Evolutionary conservation across 2,113 vertebrate species (phyloP).

Genomic region (Boulengeromyrus knoepffleri): DNA sequence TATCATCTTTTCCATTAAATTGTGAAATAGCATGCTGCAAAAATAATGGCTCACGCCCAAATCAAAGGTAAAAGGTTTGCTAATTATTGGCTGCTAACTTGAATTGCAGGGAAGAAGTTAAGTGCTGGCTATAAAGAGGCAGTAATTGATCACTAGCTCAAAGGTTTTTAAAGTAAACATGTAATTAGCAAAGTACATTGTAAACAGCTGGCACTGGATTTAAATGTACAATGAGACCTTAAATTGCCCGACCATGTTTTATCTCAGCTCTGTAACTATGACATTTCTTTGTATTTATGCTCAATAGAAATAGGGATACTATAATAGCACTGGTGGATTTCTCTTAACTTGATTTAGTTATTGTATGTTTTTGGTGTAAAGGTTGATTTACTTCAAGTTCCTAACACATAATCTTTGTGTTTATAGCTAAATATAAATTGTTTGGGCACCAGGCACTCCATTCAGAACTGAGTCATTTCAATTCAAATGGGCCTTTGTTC

Average conservation of each 20-base stretch:
- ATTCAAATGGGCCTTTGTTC: background rate
- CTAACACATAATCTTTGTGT: background rate
- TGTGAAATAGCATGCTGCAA: background rate
- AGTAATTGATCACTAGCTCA: constrained; percentile 31
- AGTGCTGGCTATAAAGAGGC: constrained; percentile 22
- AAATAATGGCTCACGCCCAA: background rate
- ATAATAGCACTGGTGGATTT: background rate
- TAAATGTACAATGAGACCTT: background rate
- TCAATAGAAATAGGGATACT: background rate
- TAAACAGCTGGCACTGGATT: constrained; percentile 25
- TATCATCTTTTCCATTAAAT: background rate
- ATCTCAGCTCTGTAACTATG: constrained; percentile 1
- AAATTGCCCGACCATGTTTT: background rate
- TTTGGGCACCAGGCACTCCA: background rate
- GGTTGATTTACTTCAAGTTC: background rate
- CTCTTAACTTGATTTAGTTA: constrained; percentile 20
- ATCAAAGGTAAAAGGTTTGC: constrained; percentile 12
- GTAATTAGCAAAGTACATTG: constrained; percentile 40
- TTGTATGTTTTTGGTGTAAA: constrained; percentile 9
- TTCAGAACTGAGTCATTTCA: background rate
- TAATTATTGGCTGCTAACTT: constrained; percentile 16
- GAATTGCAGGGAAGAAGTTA: constrained; percentile 35
- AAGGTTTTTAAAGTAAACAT: constrained; percentile 35
- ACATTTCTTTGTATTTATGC: constrained; percentile 1
- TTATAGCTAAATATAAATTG: background rate